Evolutionary conservation across 35 echinoderm and acorn worm genomes (phyloP), one percentile per base, ranked within the genome.

Genomic region (Acanthaster planci): DNA sequence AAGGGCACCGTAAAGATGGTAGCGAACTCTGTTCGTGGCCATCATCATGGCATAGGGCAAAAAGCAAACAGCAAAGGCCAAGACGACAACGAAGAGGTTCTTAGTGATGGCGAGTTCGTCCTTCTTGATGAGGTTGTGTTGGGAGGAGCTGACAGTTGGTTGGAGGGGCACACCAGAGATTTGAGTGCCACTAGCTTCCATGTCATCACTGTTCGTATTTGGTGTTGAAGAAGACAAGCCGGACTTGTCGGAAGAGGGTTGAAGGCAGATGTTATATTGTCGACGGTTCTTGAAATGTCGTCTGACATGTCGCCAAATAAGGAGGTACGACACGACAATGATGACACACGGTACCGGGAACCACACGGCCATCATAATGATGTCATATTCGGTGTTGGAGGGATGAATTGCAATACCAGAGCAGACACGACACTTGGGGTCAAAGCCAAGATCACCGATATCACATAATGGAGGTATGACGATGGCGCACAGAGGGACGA

Each of bases 401-500:
- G 51, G 38, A 5, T 89, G n/a, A n/a, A n/a, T n/a, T n/a, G n/a
- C 85, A 44, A 91, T 91, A 50, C 87, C 84, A 17, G 88, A 87
- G 35, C 93, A 95, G 15, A 88, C 67, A 22, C 55, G 84, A 76
- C 90, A 87, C 50, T 91, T 78, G 16, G 55, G 18, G 9, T 84
- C 89, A 55, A 91, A 95, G 16, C 93, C 93, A 12, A 95, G 75
- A 42, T 91, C 79, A 7, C 93, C 93, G 22, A 95, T 35, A 38
- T 80, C 93, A 54, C 67, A 60, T 32, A 91, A 36, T 18, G 93
- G 84, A 32, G 93, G 93, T 8, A 95, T 35, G 51, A 91, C 51
- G 16, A 85, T 83, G 0, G 75, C 79, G 15, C 77, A 55, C 34
- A 91, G 55, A 12, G 93, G 89, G 15, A 95, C 67, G 0, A 87